These are phyloP conservation scores for Nautilus pompilius DNA, from an alignment of 1,140 invertebrate genomes.

Conservation along the genomic window DNA sequence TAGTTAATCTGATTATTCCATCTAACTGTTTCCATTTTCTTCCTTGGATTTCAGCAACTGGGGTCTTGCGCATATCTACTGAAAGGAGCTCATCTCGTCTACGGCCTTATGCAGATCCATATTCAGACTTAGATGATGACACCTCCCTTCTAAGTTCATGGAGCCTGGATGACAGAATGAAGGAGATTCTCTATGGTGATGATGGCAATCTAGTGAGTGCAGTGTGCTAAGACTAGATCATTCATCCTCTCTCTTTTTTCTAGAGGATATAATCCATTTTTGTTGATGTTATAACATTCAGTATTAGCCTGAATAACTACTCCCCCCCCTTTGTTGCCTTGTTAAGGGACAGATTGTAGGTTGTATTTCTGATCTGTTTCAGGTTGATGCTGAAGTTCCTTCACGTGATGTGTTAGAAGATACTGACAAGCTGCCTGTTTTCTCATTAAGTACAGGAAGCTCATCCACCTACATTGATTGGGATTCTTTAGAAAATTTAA, in stretches of 20 bases:
- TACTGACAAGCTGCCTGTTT: no score
- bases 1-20: no score
- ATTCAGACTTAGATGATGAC: constrained; percentile 23
- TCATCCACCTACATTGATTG: no score
- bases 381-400: no score
- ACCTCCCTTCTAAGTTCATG: constrained; percentile 44
- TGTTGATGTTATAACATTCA: neutral
- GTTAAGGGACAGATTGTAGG: no score
- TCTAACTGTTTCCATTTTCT: no score
- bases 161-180: constrained; percentile 46
- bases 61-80: no score
- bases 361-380: no score
- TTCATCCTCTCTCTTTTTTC: neutral
- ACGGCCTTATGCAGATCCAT: constrained; percentile 47
- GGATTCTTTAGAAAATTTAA: no score
- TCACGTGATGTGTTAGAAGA: no score
- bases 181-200: constrained; percentile 42
- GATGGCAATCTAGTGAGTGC: constrained; percentile 19
- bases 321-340: neutral
- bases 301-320: neutral
- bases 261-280: neutral
- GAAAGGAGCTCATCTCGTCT: constrained; percentile 12
- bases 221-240: neutral
- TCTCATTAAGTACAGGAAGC: no score
- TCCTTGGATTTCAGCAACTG: no score